A percentile compares a stretch with the other conserved stretches of the same genome.
These are phyloP conservation scores for Zaprionus capensis DNA, from an alignment of 1,140 invertebrate genomes.

Conservation along the genomic window DNA sequence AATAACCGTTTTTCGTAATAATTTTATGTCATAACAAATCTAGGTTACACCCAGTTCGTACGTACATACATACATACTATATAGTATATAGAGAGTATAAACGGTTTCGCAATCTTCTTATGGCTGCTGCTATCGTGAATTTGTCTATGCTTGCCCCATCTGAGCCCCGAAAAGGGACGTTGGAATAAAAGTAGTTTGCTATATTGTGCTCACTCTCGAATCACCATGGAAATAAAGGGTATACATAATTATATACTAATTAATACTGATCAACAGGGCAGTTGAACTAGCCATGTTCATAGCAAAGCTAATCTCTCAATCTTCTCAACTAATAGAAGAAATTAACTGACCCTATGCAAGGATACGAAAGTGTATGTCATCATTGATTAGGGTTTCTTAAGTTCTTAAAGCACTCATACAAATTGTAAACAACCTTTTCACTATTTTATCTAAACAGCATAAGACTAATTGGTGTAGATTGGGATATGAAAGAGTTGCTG, in stretches of 20 bases:
- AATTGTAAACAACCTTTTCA: no score
- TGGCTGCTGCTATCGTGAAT: not conserved
- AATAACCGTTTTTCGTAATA: slow-evolving; percentile 84
- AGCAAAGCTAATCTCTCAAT: no score
- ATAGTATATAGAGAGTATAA: not conserved
- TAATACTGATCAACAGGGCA: no score
- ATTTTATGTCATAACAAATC: slow-evolving; percentile 83
- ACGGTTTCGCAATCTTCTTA: slow-evolving; percentile 1
- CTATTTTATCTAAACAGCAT: no score
- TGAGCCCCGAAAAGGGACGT: not conserved
- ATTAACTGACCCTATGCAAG: no score
- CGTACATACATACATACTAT: slow-evolving; percentile 6
- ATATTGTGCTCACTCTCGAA: not conserved
- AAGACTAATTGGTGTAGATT: no score
- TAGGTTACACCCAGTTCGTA: slow-evolving; percentile 60
- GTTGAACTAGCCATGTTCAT: no score
- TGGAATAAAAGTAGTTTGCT: not conserved
- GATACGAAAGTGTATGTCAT: no score
- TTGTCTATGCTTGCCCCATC: not conserved
- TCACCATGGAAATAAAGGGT: not conserved
- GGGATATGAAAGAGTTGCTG: not conserved
- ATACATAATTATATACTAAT: no score
- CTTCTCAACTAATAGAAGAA: no score
- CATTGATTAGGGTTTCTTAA: no score
- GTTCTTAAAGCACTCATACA: no score